Conservation (phyloP, 2,888 invertebrate genomes). For the Phalangium opilio region DNA sequence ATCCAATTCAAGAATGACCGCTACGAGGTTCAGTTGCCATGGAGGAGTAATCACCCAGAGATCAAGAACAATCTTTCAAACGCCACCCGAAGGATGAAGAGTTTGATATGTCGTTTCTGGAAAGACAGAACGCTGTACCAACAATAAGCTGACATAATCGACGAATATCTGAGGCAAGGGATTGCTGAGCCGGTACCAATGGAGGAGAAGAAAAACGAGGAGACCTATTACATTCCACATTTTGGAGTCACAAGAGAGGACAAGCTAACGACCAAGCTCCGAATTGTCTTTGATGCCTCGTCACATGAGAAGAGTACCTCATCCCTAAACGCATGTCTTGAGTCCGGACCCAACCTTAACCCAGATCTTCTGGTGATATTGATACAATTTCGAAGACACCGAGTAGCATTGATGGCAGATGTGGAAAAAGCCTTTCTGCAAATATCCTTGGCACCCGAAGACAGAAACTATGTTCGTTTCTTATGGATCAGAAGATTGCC, state of each 20-base stretch:
- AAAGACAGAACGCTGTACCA: no score
- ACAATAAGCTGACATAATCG: no score
- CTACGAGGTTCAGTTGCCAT: no score
- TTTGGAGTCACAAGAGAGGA: conserved; percentile 11
- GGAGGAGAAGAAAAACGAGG: no score
- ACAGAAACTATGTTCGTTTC: conserved; percentile 22
- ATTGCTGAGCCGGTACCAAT: no score
- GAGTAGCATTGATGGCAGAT: conserved; percentile 26
- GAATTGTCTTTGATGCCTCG: conserved; percentile 18
- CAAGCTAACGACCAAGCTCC: conserved; percentile 12
- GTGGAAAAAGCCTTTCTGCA: conserved; percentile 30
- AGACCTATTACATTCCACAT: conserved; percentile 16
- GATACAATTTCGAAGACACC: conserved; percentile 23
- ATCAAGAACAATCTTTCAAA: no score
- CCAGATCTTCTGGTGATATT: conserved; percentile 25
- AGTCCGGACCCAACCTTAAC: conserved; percentile 26
- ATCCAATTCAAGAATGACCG: no score
- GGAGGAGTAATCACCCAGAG: no score
- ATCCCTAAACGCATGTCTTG: conserved; percentile 26
- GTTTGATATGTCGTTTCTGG: no score
- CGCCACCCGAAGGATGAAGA: no score
- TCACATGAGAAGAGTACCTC: background rate
- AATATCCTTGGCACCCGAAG: conserved; percentile 21
- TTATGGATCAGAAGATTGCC: no score
- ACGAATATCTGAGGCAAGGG: no score